Conservation (phyloP, 1,140 invertebrate species). For the Portunus trituberculatus region DNA sequence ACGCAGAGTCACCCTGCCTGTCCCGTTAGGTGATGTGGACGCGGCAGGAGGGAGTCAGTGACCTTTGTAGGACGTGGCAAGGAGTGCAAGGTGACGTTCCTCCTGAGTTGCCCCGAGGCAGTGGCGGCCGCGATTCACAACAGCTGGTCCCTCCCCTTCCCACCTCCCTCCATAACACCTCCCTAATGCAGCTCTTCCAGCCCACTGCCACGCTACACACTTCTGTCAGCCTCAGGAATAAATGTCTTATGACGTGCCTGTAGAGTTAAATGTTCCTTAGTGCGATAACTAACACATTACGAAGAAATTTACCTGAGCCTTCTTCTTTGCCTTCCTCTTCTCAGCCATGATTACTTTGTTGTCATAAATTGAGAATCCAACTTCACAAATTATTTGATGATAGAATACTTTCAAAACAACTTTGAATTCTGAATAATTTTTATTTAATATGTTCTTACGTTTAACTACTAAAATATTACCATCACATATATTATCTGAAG, state of each 20-base stretch:
- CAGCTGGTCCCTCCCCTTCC: constrained; percentile 23
- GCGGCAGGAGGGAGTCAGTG: neutral
- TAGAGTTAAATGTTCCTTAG: neutral
- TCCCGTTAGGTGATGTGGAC: neutral
- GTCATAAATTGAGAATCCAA: constrained; percentile 51
- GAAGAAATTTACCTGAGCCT: constrained; percentile 60
- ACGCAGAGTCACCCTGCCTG: neutral
- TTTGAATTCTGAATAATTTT: neutral
- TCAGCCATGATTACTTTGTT: constrained; percentile 65
- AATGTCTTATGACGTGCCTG: neutral
- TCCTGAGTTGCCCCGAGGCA: neutral
- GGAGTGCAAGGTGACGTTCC: neutral
- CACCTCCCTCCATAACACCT: neutral
- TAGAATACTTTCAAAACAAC: neutral
- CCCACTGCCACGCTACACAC: neutral
- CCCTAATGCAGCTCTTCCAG: neutral
- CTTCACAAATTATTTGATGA: neutral
- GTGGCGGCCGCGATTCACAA: neutral
- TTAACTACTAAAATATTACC: neutral
- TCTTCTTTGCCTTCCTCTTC: constrained; percentile 72
- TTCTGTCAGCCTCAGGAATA: neutral
- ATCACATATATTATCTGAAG: neutral
- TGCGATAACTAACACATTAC: neutral
- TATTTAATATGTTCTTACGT: neutral
- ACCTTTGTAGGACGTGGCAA: neutral